These are phyloP conservation scores for Brachyptera putata DNA, from an alignment of 2,888 invertebrate genomes.

Conservation along the genomic window DNA sequence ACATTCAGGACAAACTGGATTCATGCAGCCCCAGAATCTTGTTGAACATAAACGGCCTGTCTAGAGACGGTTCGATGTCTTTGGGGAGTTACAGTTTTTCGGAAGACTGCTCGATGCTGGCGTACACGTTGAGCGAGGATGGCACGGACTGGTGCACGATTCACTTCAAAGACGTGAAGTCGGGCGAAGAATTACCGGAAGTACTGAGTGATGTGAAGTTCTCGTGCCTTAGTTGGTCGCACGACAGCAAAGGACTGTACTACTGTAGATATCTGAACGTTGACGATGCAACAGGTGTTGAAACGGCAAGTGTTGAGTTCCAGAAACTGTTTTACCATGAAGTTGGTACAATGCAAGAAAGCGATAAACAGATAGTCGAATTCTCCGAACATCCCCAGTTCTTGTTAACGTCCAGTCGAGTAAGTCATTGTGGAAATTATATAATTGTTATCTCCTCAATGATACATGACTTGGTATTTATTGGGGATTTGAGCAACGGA, in stretches of 20 bases:
- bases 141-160: constrained; percentile 55
- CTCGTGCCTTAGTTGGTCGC: constrained; percentile 50
- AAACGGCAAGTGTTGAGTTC: constrained; percentile 51
- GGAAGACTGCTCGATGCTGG: constrained; percentile 49
- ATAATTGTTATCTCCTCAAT: constrained; percentile 76
- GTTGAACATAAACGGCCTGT: constrained; percentile 73
- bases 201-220: constrained; percentile 50
- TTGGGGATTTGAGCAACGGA: constrained; percentile 89
- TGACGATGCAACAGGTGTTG: constrained; percentile 45
- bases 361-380: constrained; percentile 84
- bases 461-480: constrained; percentile 71
- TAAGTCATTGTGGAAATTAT: constrained; percentile 89
- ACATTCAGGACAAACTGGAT: constrained; percentile 75
- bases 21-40: constrained; percentile 78
- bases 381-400: constrained; percentile 85
- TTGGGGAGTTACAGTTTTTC: constrained; percentile 42
- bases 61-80: constrained; percentile 48
- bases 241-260: constrained; percentile 54
- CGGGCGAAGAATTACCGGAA: constrained; percentile 46
- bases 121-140: constrained; percentile 50
- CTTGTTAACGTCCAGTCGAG: constrained; percentile 74
- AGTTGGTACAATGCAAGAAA: constrained; percentile 76
- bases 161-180: constrained; percentile 33
- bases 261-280: constrained; percentile 43
- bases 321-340: constrained; percentile 93